Percentiles rank a stretch among this genome's conserved stretches.
Conservation (phyloP, 2,113 vertebrate species). For the Carassius carassius region DNA sequence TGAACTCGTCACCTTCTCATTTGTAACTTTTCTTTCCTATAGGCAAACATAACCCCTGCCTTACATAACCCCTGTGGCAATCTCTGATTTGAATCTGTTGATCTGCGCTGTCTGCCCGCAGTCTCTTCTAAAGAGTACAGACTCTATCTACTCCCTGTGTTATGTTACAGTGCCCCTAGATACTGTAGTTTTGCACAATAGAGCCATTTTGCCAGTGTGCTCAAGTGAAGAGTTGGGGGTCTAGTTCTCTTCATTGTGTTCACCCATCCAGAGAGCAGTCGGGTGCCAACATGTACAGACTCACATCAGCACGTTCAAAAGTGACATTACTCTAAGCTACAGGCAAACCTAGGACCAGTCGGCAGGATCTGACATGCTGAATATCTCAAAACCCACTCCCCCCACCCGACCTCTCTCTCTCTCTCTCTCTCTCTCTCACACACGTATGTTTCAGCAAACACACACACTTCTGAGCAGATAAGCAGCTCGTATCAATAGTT, state of each 20-base stretch:
- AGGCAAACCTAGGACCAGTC: conserved; percentile 48
- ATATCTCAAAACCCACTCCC: conserved; percentile 47
- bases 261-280: conserved; percentile 34
- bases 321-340: conserved; percentile 59
- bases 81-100: neutral
- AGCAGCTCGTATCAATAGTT: neutral
- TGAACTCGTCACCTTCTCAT: neutral
- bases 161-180: conserved; percentile 3
- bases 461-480: conserved; percentile 39
- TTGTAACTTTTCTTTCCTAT: neutral
- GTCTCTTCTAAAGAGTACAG: neutral
- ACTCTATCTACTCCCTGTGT: neutral
- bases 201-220: neutral
- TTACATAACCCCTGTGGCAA: neutral
- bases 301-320: conserved; percentile 47
- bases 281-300: conserved; percentile 60
- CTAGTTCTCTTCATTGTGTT: conserved; percentile 21
- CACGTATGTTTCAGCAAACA: conserved; percentile 38
- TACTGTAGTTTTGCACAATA: conserved; percentile 15
- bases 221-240: conserved; percentile 3
- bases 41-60: neutral
- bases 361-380: conserved; percentile 68
- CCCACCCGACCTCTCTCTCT: too few species aligned
- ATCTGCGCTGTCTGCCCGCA: neutral
- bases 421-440: neutral